phyloP scores from a whole-genome alignment of 2,797 vertebrate genomes.

The Miichthys miiuy region DNA sequence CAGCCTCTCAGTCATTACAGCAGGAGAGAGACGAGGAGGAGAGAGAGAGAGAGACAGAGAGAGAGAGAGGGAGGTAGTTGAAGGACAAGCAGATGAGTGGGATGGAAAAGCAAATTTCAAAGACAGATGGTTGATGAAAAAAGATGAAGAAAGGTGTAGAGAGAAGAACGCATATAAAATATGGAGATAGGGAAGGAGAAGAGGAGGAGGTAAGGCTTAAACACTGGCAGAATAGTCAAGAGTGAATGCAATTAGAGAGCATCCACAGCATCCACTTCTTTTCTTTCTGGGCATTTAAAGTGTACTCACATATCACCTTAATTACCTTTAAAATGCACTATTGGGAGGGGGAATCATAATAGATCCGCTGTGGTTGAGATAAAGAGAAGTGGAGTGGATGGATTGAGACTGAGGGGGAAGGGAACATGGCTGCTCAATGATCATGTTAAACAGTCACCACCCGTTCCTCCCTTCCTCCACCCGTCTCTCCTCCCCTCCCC shows the following conservation, averaged over 20 bases:
- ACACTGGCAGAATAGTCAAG: slow-evolving; percentile 34
- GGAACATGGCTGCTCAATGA: slow-evolving; percentile 76
- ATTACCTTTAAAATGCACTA: slow-evolving; percentile 69
- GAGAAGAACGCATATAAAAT: slow-evolving; percentile 35
- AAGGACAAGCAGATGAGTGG: slow-evolving; percentile 68
- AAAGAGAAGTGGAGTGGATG: slow-evolving; percentile 54
- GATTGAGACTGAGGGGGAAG: slow-evolving; percentile 67
- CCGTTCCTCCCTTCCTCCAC: slow-evolving; percentile 66
- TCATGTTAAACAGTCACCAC: slow-evolving; percentile 79
- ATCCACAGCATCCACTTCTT: slow-evolving; percentile 24
- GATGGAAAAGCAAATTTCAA: slow-evolving; percentile 64
- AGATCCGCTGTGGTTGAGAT: slow-evolving; percentile 50
- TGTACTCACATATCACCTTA: slow-evolving; percentile 64
- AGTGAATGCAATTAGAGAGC: slow-evolving; percentile 53
- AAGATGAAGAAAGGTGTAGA: slow-evolving; percentile 47
- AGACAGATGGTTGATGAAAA: slow-evolving; percentile 61
- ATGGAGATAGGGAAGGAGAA: slow-evolving; percentile 13
- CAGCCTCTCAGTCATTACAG: slow-evolving; percentile 46
- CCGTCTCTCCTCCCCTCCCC: slow-evolving; percentile 57
- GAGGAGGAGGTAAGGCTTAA: slow-evolving; percentile 31
- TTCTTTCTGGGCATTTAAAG: slow-evolving; percentile 34
- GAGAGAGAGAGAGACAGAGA: background rate
- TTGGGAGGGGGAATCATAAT: slow-evolving; percentile 45
- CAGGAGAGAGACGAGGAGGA: slow-evolving; percentile 29
- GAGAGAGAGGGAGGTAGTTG: slow-evolving; percentile 47